Conservation (phyloP, 2,888 invertebrate genomes). For the Synergus umbraculus region DNA sequence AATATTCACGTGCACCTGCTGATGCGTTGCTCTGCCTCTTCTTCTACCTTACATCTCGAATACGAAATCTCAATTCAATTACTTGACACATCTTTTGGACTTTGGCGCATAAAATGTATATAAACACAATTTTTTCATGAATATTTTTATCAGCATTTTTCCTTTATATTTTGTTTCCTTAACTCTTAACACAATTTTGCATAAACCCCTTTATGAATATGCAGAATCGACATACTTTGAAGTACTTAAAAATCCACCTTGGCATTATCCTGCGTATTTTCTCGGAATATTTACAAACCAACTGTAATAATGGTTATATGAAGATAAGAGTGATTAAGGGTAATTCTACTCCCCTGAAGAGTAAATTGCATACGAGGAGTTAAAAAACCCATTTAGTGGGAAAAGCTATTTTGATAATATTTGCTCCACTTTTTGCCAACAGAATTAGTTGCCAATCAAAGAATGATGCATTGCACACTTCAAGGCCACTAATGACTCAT, state of each 20-base stretch:
- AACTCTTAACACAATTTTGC: background rate
- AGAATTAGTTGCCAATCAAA: slow-evolving; percentile 21
- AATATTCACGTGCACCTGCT: slow-evolving; percentile 10
- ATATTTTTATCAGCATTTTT: too few species aligned
- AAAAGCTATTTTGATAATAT: background rate
- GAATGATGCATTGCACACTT: slow-evolving; percentile 26
- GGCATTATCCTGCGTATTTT: background rate
- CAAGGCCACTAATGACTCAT: slow-evolving; percentile 32
- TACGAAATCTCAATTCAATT: background rate
- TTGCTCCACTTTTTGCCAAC: background rate
- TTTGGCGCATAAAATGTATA: background rate
- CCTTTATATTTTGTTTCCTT: too few species aligned
- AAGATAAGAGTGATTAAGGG: background rate
- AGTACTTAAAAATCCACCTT: background rate
- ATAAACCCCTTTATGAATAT: background rate
- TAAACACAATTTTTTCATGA: too few species aligned
- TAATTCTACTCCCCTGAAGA: background rate
- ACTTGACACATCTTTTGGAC: background rate
- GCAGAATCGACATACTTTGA: background rate
- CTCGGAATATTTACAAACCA: background rate
- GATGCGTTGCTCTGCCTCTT: background rate
- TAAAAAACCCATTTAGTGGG: background rate
- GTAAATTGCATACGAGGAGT: background rate
- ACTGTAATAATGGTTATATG: background rate
- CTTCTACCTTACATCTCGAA: background rate